Base-by-base conservation (phyloP, 2,797 vertebrate species). In the Gobio occitaniae region DNA sequence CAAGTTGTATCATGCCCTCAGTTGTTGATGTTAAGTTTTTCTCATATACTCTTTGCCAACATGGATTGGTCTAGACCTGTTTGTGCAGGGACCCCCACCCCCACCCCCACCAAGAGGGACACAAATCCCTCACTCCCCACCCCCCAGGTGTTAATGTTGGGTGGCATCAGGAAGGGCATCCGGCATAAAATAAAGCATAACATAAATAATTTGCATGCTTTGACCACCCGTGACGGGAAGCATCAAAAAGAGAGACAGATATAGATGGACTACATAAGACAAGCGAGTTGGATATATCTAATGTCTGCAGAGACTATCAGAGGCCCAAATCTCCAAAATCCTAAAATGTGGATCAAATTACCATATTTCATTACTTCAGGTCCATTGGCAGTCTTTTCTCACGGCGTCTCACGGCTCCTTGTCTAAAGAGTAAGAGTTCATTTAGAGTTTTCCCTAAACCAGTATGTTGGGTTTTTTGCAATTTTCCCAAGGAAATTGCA, bases 61-160 rank as follows among this genome's bases (percentile, higher is more conserved):
- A 69, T 77, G 80, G 84, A 86, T 92, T 81, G 44, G 91, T 87
- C 84, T 68, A 63, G 78, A 89, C 90, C 85, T 89, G 90, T 88
- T 84, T 85, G 71, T 74, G 29, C 6, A 8, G 29, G 29, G 29
- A 63, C 56, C 10, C n/a, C 50, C 15, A 13, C 59, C 10, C n/a
- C 50, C 15, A 13, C 59, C 36, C 36, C 36, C 36, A 44, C 41
- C 12, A 0, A 63, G 61, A 63, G 25, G 25, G 61, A 32, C 12
- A 13, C 61, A 15, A 7, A 3, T 3, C 9, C 12, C 6, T 7
- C 54, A 21, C 56, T 32, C 21, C 52, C 16, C 0, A 17, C 50
- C 50, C 5, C 4, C 4, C 4, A 1, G 50, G 16, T 2, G 16
- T 21, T 54, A 21, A 17, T 54, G 17, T 0, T 54, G 52, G 16